Conservation (phyloP, 2,888 invertebrate species). For the Eumacrocentrus americanus region DNA sequence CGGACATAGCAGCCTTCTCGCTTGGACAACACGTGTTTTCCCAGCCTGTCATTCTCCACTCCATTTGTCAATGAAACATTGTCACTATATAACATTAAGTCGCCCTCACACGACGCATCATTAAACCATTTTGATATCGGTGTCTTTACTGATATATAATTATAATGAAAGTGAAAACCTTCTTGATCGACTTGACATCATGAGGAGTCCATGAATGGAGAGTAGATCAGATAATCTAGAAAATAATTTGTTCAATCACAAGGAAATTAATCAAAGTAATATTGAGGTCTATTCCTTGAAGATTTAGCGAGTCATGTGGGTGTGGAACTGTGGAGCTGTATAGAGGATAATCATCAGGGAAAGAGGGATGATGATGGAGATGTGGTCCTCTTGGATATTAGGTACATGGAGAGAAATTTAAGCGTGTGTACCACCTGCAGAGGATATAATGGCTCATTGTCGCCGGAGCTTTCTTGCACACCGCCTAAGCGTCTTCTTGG, state of each 20-base stretch:
- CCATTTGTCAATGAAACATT: conserved; percentile 29
- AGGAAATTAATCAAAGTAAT: conserved; percentile 1
- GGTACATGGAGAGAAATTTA: conserved; percentile 5
- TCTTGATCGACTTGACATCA: too few species aligned
- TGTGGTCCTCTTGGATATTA: neutral
- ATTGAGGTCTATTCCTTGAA: conserved; percentile 6
- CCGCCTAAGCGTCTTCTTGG: conserved; percentile 27
- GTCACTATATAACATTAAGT: too few species aligned
- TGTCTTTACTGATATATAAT: too few species aligned
- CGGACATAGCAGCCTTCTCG: conserved; percentile 15
- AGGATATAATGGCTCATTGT: conserved; percentile 37
- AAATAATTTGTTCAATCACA: neutral
- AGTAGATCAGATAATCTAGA: neutral
- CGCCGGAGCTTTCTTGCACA: conserved; percentile 15
- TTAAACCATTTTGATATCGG: too few species aligned
- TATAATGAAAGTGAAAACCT: too few species aligned
- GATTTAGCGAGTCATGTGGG: conserved; percentile 1
- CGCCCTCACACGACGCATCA: too few species aligned
- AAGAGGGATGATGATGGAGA: conserved; percentile 1
- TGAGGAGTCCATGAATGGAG: too few species aligned
- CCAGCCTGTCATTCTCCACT: conserved; percentile 25
- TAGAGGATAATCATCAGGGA: neutral
- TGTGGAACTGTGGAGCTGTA: neutral
- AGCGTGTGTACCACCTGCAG: conserved; percentile 31
- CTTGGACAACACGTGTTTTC: conserved; percentile 44